Conservation (phyloP, 1,140 invertebrate species). For the Ceratina japonica region DNA sequence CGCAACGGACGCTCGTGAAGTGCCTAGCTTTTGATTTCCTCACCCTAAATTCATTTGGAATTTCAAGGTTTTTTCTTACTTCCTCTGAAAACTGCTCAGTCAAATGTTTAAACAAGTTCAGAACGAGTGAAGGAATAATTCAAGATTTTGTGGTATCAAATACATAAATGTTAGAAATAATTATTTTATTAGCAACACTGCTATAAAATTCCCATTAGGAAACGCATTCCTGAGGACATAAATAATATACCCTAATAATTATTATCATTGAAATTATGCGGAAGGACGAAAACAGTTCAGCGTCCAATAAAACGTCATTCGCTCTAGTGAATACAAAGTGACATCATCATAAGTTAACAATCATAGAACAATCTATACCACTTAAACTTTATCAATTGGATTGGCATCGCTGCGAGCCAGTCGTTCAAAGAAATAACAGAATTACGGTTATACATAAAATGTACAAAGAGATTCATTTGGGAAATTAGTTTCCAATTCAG, state of each 20-base stretch:
- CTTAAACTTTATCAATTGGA: constrained; percentile 3
- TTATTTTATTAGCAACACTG: not conserved
- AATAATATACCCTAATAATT: not conserved
- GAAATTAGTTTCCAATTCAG: not conserved
- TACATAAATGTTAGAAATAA: too few relatives aligned
- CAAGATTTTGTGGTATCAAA: too few relatives aligned
- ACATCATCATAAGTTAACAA: constrained; percentile 2
- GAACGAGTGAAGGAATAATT: too few relatives aligned
- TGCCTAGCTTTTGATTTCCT: not conserved
- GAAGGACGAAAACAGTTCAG: not conserved
- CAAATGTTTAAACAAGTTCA: too few relatives aligned
- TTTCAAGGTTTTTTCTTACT: too few relatives aligned
- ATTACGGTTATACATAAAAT: not conserved
- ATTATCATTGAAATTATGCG: not conserved
- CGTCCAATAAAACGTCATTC: not conserved
- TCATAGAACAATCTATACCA: constrained; percentile 1
- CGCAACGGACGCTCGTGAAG: constrained; percentile 31
- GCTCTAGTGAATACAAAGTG: not conserved
- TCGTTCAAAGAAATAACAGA: not conserved
- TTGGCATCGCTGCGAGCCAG: constrained; percentile 9
- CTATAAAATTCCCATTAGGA: too few relatives aligned
- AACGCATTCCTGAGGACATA: too few relatives aligned
- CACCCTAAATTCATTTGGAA: not conserved
- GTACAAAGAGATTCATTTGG: not conserved
- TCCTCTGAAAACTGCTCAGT: too few relatives aligned